Evolutionary conservation across 2,113 vertebrate species (phyloP).

Genomic region (Gallinago paraguaiae): DNA sequence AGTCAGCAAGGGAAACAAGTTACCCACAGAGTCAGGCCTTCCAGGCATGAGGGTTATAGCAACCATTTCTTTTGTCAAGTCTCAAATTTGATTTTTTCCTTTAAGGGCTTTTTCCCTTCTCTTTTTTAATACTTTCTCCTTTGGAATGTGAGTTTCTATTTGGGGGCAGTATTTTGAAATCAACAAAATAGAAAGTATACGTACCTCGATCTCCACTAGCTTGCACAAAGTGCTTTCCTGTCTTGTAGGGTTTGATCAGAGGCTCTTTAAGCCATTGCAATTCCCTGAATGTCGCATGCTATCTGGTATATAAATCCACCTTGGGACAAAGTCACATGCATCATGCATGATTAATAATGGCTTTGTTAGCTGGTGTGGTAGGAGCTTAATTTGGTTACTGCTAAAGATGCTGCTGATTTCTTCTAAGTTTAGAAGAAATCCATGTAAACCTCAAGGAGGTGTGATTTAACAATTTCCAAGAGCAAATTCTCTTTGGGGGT

Average conservation of each 20-base stretch:
- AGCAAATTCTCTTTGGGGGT: not conserved
- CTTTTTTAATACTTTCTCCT: not conserved
- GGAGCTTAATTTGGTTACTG: constrained; percentile 41
- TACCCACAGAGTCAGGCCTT: not conserved
- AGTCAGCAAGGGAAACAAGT: not conserved
- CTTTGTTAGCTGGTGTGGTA: constrained; percentile 37
- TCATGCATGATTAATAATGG: constrained; percentile 25
- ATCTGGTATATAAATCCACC: constrained; percentile 5
- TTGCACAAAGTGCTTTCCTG: not conserved
- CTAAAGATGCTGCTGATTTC: not conserved
- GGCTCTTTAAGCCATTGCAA: not conserved
- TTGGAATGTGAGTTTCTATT: not conserved
- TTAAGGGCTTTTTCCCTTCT: not conserved
- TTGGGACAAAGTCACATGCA: constrained; percentile 37
- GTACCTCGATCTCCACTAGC: not conserved
- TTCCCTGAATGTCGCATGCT: not conserved
- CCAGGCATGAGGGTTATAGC: not conserved
- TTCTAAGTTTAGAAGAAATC: not conserved
- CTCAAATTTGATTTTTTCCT: not conserved
- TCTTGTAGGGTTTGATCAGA: not conserved
- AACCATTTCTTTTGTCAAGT: not conserved
- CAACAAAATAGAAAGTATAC: not conserved
- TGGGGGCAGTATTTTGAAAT: not conserved
- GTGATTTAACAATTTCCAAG: not conserved
- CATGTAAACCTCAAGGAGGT: not conserved